Base-by-base conservation (phyloP, 2,888 invertebrate species). In the Drosophila kambysellisi region DNA sequence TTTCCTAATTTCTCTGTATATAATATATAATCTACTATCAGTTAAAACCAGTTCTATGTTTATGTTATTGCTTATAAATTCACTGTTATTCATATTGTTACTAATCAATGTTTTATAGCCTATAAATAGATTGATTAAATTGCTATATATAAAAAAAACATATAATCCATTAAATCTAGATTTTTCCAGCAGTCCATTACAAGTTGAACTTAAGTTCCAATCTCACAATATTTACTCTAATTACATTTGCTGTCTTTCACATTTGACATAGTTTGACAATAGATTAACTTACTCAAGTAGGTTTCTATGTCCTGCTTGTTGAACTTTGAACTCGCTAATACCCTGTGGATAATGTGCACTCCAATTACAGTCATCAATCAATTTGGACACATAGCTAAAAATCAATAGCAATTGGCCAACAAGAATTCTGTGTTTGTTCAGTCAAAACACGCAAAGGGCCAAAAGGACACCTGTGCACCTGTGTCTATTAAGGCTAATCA, bases 351-450 rank as follows among this genome's bases (percentile, higher is more conserved):
- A 41, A 25, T 54, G 50, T 50, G 6, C 57, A 60, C 53, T 37
- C 71, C 71, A 88, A 83, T 84, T 88, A 81, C 69, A 20, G 63
- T 74, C 62, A 84, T 84, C 84, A 86, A 84, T 84, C 84, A 88
- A 62, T 70, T 67, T 71, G 39, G 62, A 67, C 70, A 76, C 46
- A 72, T 60, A 30, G 8, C 20, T 37, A 8, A 39, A 30, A 72
- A 76, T 77, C 77, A 77, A 77, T 77, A 59, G 59, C 37, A 67
- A 35, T 60, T 48, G 52, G 57, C 32, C 51, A 70, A 70, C 39
- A 46, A 35, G 43, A 60, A 5, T 43, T 41, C 2, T 51, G 56
- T 56, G 46, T 46, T 46, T 25, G 20, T 7, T 0, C 46, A 25
- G 46, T 7, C 20, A 8, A 4, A 0, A 8, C 46, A 50, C 56